Conservation (phyloP, 2,888 invertebrate species). For the Platycheirus albimanus region DNA sequence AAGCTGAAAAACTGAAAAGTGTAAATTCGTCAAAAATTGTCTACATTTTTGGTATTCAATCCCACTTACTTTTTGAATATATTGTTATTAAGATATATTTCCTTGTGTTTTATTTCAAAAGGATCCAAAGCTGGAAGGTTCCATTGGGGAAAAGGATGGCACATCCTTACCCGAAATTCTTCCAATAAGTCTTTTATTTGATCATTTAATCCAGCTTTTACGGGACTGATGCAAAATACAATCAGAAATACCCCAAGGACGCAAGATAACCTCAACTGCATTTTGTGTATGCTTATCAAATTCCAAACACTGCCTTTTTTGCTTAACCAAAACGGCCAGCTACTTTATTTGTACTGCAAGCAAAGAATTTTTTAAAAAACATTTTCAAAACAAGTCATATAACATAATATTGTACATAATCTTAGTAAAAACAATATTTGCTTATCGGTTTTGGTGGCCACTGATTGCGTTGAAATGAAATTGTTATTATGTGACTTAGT, state of each 20-base stretch:
- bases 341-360: too few species aligned
- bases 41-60: background rate
- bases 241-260: slow-evolving; percentile 8
- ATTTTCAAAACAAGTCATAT: too few species aligned
- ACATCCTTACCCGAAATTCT: slow-evolving; percentile 79
- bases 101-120: slow-evolving; percentile 54
- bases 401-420: too few species aligned
- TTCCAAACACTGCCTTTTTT: too few species aligned
- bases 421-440: too few species aligned
- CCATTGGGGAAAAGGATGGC: slow-evolving; percentile 79
- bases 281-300: slow-evolving; percentile 25
- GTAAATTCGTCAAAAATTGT: background rate
- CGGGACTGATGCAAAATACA: background rate
- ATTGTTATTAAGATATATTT: slow-evolving; percentile 54
- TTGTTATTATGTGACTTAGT: too few species aligned
- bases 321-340: too few species aligned
- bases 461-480: too few species aligned
- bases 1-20: slow-evolving; percentile 53
- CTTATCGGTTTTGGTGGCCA: too few species aligned
- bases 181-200: slow-evolving; percentile 76
- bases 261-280: slow-evolving; percentile 14
- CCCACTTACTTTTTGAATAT: slow-evolving; percentile 50
- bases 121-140: slow-evolving; percentile 80
- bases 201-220: slow-evolving; percentile 72
- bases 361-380: too few species aligned